These are phyloP conservation scores for Drosophila nasuta DNA, from an alignment of 1,140 invertebrate species.

Conservation along the genomic window DNA sequence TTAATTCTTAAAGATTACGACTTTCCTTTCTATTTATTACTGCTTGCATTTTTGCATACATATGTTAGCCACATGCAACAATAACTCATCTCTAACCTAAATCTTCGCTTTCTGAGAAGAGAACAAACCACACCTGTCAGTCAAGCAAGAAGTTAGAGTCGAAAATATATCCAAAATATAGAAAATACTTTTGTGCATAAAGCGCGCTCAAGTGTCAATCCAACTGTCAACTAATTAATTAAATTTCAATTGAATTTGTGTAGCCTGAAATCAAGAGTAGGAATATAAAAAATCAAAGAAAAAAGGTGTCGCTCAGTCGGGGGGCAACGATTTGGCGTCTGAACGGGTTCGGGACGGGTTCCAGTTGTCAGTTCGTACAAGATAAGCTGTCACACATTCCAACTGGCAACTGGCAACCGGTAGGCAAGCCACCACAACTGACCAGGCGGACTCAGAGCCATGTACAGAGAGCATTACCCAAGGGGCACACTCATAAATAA, in stretches of 20 bases:
- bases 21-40: not conserved
- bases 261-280: constrained; percentile 55
- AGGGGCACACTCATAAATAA: constrained; percentile 56
- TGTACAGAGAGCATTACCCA: not conserved
- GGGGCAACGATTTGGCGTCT: constrained; percentile 43
- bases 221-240: constrained; percentile 83
- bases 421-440: constrained; percentile 25
- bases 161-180: constrained; percentile 13
- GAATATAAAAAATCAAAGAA: constrained; percentile 10
- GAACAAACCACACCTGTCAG: constrained; percentile 57
- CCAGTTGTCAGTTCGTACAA: constrained; percentile 80
- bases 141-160: constrained; percentile 38
- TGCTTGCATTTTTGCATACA: not conserved
- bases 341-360: constrained; percentile 50
- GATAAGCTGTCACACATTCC: constrained; percentile 84
- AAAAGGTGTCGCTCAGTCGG: constrained; percentile 68
- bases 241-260: constrained; percentile 82
- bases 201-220: constrained; percentile 77
- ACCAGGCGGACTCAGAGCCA: constrained; percentile 14
- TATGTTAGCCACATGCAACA: not conserved
- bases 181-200: constrained; percentile 35
- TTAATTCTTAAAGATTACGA: not conserved
- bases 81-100: constrained; percentile 8
- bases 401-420: constrained; percentile 52
- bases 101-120: constrained; percentile 61